These are phyloP conservation scores for Callimico goeldii DNA, from an alignment of 2,797 vertebrate species.

Conservation along the genomic window DNA sequence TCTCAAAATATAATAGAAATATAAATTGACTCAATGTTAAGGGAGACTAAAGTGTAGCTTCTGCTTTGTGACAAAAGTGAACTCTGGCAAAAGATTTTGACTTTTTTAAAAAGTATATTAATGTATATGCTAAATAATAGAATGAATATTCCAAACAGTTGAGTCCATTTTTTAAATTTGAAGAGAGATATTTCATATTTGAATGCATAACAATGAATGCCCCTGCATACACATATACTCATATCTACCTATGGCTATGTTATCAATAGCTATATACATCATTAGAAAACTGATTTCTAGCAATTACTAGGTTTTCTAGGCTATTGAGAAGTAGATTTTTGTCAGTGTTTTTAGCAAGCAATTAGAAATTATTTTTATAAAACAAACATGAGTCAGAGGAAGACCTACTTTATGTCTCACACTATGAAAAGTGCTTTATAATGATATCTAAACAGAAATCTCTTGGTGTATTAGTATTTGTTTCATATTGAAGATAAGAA, in stretches of 20 bases:
- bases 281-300: background rate
- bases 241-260: background rate
- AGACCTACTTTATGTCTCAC: background rate
- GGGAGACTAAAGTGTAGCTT: background rate
- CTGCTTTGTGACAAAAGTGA: background rate
- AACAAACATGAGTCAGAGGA: background rate
- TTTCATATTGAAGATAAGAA: background rate
- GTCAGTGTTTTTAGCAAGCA: background rate
- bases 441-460: background rate
- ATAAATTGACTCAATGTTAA: background rate
- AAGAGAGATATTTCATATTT: background rate
- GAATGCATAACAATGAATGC: background rate
- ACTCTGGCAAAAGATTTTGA: background rate
- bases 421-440: background rate
- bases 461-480: background rate
- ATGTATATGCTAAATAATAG: background rate
- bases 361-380: conserved; percentile 10
- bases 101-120: background rate
- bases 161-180: background rate
- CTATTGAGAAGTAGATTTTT: background rate
- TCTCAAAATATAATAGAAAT: background rate
- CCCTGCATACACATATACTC: too few relatives aligned
- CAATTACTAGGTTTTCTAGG: background rate
- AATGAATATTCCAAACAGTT: background rate
- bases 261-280: too few relatives aligned